Base-by-base conservation (phyloP, 2,797 vertebrate genomes). In the Naso thynnoides region DNA sequence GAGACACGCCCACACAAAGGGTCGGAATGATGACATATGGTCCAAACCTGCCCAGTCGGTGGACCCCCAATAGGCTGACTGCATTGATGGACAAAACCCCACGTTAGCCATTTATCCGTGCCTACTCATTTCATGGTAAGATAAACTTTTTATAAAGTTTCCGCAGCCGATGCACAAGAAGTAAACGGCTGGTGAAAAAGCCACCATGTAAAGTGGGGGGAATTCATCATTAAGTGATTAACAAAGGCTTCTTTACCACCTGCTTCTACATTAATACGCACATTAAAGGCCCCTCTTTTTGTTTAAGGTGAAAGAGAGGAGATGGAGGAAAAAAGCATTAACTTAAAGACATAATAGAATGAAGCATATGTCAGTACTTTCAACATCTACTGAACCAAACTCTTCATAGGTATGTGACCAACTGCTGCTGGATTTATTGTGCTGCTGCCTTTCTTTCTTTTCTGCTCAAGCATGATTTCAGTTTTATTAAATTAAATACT, bases 11-110 rank as follows among this genome's bases (percentile, higher is more conserved):
- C 82, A 75, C 91, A 95, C 95, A 90, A 96, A 92, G 87, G 85
- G 52, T 71, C 81, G 95, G 96, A 97, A 97, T 95, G 96, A 96
- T 96, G 96, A 96, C 96, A 97, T 98, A 96, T 96, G 96, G 96
- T 96, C 95, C 75, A 73, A 93, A 91, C 94, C 94, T 96, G 96
- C 96, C 95, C 83, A 82, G 87, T 91, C 88, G 77, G 86, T 84
- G 92, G 94, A 93, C 91, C 94, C 92, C 94, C 95, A 94, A 94
- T 90, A 93, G 95, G 79, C 88, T 58, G 88, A 93, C 93, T 91
- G 92, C 87, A 92, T 88, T 91, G 89, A 87, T 64, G 70, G 93
- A 95, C 94, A 95, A 95, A 95, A 94, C 89, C 92, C 83, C 55
- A 58, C 91, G 89, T 91, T 88, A 86, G 88, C 91, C 91, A 94